Evolutionary conservation across 2,113 vertebrate species (phyloP), one percentile per base, ranked within the genome.

Genomic region (Calyptommatus sinebrachiatus): DNA sequence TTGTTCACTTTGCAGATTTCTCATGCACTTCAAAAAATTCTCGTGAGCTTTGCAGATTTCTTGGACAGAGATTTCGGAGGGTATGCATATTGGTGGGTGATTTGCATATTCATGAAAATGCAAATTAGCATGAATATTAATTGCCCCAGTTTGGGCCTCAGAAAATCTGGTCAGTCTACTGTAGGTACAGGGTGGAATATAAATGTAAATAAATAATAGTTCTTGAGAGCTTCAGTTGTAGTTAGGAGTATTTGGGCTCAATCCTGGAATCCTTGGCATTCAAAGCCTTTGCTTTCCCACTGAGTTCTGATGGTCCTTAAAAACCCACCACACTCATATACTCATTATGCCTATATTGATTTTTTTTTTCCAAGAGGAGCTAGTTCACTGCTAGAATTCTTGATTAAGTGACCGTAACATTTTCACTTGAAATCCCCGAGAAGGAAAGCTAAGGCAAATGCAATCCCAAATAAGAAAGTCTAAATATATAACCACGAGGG

Each of bases 301-400:
- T 29, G 62, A 76, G n/a, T n/a, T 60, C n/a, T n/a, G n/a, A 31
- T 21, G 20, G 29, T 2, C 66, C 66, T 68, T 68, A 73, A 60
- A 48, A 22, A 28, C 12, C 18, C 21, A 21, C 50, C 8, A 28
- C 50, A 86, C 84, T 87, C 87, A 86, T 81, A 0, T 0, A 78
- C 84, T 83, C 78, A 82, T 4, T 67, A 41, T 77, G 66, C 48
- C 84, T 46, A 73, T 78, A 35, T 76, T 0, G 60, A 81, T 84
- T 82, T 90, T 86, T 73, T 87, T 83, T n/a, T n/a, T n/a, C n/a
- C 28, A 67, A 85, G 71, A 65, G 73, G 71, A 84, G 71, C n/a
- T 48, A 53, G 45, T 65, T 89, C 26, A 69, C 89, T 90, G 70
- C 69, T 80, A 75, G 77, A 74, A 66, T 86, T 67, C 82, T 80